Conservation (phyloP, 2,113 vertebrate genomes). For the Trachemys scripta region DNA sequence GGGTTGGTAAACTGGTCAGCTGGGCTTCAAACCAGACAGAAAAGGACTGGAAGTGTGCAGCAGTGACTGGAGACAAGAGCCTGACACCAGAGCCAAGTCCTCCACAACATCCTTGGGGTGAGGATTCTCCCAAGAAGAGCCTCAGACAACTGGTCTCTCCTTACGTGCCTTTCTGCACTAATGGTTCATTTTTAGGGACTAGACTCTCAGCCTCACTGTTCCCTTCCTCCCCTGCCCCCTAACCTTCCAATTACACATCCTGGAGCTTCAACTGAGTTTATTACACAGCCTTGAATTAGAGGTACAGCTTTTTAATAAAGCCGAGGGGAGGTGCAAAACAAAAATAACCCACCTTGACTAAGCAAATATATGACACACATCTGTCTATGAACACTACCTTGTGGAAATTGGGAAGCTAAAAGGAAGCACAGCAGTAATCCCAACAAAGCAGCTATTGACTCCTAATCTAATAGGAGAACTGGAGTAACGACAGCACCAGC, state of each 20-base stretch:
- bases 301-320: background rate
- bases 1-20: background rate
- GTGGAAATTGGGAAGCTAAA: background rate
- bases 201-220: background rate
- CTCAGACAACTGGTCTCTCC: background rate
- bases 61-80: background rate
- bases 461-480: background rate
- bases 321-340: background rate
- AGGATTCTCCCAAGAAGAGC: background rate
- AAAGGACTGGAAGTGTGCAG: background rate
- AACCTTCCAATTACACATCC: background rate
- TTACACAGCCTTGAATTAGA: background rate
- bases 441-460: background rate
- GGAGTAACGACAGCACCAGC: background rate
- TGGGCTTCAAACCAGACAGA: background rate
- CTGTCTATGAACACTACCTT: conserved; percentile 15
- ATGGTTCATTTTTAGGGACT: background rate
- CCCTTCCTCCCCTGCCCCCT: background rate
- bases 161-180: background rate
- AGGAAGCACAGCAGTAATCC: conserved; percentile 13
- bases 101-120: background rate
- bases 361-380: background rate
- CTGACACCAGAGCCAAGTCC: background rate
- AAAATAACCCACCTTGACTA: background rate
- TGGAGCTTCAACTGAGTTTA: background rate